Conservation (phyloP, 1,140 invertebrate genomes). For the Aphelinus atriplicis region DNA sequence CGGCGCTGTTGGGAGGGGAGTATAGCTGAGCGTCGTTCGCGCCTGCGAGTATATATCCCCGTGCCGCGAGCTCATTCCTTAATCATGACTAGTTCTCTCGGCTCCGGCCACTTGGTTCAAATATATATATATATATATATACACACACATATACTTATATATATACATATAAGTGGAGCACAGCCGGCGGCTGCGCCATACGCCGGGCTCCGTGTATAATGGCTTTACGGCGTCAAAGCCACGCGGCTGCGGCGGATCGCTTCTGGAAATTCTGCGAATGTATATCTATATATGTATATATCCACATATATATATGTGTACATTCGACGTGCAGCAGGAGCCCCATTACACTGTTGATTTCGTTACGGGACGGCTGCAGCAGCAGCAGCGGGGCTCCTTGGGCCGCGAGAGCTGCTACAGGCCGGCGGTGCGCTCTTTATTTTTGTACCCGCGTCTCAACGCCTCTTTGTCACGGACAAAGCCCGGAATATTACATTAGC, state of each 20-base stretch:
- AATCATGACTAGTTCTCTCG: constrained; percentile 26
- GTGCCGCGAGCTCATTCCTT: constrained; percentile 26
- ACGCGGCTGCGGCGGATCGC: constrained; percentile 6
- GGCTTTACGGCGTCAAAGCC: constrained; percentile 42
- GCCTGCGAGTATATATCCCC: too few relatives aligned
- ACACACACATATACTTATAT: neutral
- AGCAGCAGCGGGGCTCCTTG: too few relatives aligned
- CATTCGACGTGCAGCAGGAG: constrained; percentile 30
- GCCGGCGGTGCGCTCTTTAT: too few relatives aligned
- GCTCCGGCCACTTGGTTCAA: too few relatives aligned
- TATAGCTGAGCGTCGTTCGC: too few relatives aligned
- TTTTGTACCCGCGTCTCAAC: too few relatives aligned
- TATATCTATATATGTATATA: too few relatives aligned
- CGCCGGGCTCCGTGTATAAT: constrained; percentile 15
- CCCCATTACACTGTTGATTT: constrained; percentile 46
- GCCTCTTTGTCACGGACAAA: constrained; percentile 16
- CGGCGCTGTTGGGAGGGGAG: too few relatives aligned
- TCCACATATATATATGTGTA: too few relatives aligned
- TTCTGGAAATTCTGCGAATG: constrained; percentile 3
- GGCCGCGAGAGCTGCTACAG: too few relatives aligned
- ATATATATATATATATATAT: too few relatives aligned
- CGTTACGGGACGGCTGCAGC: constrained; percentile 29
- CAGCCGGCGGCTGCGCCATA: too few relatives aligned
- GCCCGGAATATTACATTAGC: constrained; percentile 24
- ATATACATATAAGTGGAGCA: neutral